Conservation (phyloP, 2,113 vertebrate genomes). For the Oryzias celebensis region DNA sequence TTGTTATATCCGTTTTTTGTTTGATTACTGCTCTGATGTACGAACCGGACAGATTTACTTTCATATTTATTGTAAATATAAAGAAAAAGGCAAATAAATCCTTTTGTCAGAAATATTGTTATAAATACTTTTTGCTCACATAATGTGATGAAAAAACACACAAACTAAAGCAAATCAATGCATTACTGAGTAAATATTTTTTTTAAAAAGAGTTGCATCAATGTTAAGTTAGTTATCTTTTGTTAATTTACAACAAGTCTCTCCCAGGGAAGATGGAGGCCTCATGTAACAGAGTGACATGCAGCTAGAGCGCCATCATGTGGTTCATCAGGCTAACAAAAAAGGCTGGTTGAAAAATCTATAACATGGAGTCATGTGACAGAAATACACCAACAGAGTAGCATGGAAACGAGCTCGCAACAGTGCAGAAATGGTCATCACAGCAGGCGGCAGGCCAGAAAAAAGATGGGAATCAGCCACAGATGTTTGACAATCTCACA, state of each 20-base stretch:
- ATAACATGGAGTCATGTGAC: slow-evolving; percentile 27
- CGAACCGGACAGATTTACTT: no score
- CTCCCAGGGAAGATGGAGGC: neutral
- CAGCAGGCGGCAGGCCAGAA: slow-evolving; percentile 47
- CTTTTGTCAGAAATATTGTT: no score
- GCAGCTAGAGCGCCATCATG: slow-evolving; percentile 76
- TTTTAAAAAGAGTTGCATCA: slow-evolving; percentile 2
- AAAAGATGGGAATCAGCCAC: slow-evolving; percentile 48
- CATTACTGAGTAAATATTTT: neutral
- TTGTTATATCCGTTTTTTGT: no score
- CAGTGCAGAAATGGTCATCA: slow-evolving; percentile 36
- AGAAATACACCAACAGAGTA: slow-evolving; percentile 13
- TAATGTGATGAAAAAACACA: no score
- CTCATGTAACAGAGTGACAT: slow-evolving; percentile 40
- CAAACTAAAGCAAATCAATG: no score
- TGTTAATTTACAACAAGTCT: slow-evolving; percentile 20
- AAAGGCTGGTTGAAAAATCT: neutral
- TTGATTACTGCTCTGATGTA: no score
- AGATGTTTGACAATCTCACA: slow-evolving; percentile 76
- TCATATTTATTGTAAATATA: no score
- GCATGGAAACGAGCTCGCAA: slow-evolving; percentile 37
- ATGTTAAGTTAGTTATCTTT: slow-evolving; percentile 24
- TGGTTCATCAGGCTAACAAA: slow-evolving; percentile 51
- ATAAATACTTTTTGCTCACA: no score
- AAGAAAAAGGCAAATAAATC: no score